Evolutionary conservation across 2,113 vertebrate species (phyloP).

Genomic region (Nestor notabilis): DNA sequence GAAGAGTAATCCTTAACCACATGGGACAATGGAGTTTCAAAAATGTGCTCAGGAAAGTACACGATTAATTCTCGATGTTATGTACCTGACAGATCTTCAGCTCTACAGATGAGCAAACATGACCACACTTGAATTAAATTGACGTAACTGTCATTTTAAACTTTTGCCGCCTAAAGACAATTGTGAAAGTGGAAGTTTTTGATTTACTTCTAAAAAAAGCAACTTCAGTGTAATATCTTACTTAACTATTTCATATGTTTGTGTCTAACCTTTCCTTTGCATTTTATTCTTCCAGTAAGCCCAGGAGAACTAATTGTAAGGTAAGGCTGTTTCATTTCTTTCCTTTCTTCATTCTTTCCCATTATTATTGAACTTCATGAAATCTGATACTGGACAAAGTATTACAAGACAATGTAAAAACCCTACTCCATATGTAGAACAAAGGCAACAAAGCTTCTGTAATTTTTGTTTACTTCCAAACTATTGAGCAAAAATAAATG

Average conservation of each 20-base stretch:
- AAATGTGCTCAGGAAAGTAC: background rate
- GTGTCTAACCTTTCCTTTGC: background rate
- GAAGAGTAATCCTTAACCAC: background rate
- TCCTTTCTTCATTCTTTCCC: background rate
- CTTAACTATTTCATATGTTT: background rate
- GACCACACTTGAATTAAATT: background rate
- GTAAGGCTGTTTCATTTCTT: background rate
- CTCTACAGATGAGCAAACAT: background rate
- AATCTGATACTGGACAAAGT: background rate
- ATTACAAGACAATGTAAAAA: background rate
- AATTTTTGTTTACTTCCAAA: background rate
- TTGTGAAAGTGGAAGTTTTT: background rate
- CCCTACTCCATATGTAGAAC: background rate
- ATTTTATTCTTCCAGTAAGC: background rate
- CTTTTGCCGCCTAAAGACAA: background rate
- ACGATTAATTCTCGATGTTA: background rate
- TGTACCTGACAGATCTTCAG: background rate
- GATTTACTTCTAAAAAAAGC: background rate
- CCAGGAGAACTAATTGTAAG: background rate
- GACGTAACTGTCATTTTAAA: background rate
- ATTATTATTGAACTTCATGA: background rate
- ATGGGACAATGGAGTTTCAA: background rate
- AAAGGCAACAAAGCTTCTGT: background rate
- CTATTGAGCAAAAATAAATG: background rate
- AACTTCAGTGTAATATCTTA: background rate